Conservation (phyloP, 2,113 vertebrate genomes). For the Cyprinus carpio region DNA sequence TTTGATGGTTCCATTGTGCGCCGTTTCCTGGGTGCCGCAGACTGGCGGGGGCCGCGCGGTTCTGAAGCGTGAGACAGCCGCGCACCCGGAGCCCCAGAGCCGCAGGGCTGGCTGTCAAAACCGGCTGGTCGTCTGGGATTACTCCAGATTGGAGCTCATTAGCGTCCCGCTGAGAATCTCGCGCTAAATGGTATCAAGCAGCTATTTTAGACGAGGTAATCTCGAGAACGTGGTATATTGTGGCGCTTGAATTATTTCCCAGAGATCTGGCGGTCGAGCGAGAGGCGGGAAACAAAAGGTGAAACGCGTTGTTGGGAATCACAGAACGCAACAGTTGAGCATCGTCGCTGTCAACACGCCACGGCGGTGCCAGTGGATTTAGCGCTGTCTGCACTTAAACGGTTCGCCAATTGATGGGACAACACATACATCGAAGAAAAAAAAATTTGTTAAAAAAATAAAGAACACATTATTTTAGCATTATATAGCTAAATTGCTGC, state of each 20-base stretch:
- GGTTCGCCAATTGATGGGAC: constrained; percentile 11
- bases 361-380: background rate
- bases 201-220: constrained; percentile 60
- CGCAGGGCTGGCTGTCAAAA: constrained; percentile 55
- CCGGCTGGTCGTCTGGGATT: constrained; percentile 58
- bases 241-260: constrained; percentile 54
- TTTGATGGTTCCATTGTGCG: constrained; percentile 38
- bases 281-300: background rate
- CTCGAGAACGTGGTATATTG: constrained; percentile 51
- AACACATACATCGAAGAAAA: background rate
- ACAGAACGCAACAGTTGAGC: background rate
- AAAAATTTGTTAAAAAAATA: too few relatives aligned
- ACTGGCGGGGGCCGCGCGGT: constrained; percentile 27
- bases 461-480: too few relatives aligned
- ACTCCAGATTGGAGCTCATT: constrained; percentile 62
- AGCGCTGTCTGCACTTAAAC: background rate
- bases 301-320: constrained; percentile 11
- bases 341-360: constrained; percentile 9
- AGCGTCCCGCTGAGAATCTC: constrained; percentile 58
- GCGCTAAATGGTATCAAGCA: constrained; percentile 60
- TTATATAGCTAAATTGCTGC: too few relatives aligned
- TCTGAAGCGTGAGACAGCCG: constrained; percentile 51
- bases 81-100: constrained; percentile 44
- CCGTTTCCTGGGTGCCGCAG: constrained; percentile 29
- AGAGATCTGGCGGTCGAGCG: constrained; percentile 30